These are phyloP conservation scores for Holotrichia oblita DNA, from an alignment of 1,140 invertebrate genomes.

Conservation along the genomic window DNA sequence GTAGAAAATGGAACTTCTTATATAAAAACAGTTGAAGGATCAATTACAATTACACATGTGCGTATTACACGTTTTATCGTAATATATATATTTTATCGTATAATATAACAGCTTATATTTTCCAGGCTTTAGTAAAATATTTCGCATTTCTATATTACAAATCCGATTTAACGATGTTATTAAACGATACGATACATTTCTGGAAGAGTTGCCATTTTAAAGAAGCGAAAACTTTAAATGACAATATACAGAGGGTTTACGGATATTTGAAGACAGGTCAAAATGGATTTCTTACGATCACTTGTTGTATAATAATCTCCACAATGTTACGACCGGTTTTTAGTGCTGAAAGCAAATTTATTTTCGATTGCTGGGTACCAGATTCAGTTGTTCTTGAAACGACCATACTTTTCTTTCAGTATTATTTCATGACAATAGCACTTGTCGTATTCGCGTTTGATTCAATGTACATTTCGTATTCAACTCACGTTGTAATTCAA, in stretches of 20 bases:
- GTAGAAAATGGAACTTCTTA: not conserved
- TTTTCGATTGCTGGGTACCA: not conserved
- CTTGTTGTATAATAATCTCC: not conserved
- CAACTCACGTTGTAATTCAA: not conserved
- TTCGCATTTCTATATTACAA: not conserved
- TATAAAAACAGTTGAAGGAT: conserved; percentile 9
- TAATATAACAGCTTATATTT: not conserved
- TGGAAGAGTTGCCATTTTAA: not conserved
- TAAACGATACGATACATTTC: not conserved
- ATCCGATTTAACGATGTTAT: not conserved
- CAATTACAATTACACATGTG: not conserved
- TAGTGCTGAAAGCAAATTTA: not conserved
- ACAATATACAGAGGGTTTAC: not conserved
- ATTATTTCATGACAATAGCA: not conserved
- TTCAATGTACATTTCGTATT: not conserved
- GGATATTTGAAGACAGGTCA: not conserved
- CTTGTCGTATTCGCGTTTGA: not conserved
- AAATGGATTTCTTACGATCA: not conserved
- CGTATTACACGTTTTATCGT: not conserved
- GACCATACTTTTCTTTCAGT: not conserved
- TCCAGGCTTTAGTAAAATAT: conserved; percentile 4
- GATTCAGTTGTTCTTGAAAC: not conserved
- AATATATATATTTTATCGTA: not conserved
- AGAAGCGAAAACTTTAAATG: not conserved
- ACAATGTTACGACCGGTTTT: not conserved